A percentile compares a stretch with the other conserved stretches of the same genome.
Evolutionary conservation across 2,797 vertebrate genomes (phyloP).

Genomic region (Leptoclinus maculatus): DNA sequence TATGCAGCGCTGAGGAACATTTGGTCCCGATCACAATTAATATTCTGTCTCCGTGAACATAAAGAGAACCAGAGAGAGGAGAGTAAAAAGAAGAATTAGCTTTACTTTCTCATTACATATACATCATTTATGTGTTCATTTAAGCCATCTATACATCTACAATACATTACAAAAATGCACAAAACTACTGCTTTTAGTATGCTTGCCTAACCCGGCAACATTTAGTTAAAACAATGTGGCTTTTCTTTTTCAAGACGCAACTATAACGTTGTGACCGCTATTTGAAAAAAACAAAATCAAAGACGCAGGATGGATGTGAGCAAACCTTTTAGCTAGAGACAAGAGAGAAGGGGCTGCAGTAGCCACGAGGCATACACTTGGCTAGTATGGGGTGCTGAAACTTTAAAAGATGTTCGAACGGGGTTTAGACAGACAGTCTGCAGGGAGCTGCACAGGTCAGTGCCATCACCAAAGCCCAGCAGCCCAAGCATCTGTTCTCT

Average conservation of each 20-base stretch:
- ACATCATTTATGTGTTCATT: neutral
- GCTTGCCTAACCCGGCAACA: no score
- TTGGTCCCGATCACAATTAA: slow-evolving; percentile 51
- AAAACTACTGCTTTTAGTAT: neutral
- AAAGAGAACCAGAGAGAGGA: slow-evolving; percentile 1
- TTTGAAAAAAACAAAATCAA: no score
- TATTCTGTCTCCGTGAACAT: slow-evolving; percentile 32
- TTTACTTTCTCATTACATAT: slow-evolving; percentile 25
- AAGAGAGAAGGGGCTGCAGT: neutral
- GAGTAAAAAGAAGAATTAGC: neutral
- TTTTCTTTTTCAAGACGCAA: no score
- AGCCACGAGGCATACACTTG: neutral
- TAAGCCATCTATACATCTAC: neutral
- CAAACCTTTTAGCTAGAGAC: neutral
- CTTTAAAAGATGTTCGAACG: neutral
- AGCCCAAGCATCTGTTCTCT: slow-evolving; percentile 45
- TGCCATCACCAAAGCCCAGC: slow-evolving; percentile 4
- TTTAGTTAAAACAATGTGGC: no score
- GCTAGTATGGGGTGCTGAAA: slow-evolving; percentile 1
- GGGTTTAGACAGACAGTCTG: slow-evolving; percentile 23
- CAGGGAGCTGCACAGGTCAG: slow-evolving; percentile 37
- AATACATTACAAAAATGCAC: neutral
- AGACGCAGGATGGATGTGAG: no score
- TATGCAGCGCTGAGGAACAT: slow-evolving; percentile 46
- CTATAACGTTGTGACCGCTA: no score